Evolutionary conservation across 2,797 vertebrate genomes (phyloP).

Genomic region (Melanotaenia maccullochi): DNA sequence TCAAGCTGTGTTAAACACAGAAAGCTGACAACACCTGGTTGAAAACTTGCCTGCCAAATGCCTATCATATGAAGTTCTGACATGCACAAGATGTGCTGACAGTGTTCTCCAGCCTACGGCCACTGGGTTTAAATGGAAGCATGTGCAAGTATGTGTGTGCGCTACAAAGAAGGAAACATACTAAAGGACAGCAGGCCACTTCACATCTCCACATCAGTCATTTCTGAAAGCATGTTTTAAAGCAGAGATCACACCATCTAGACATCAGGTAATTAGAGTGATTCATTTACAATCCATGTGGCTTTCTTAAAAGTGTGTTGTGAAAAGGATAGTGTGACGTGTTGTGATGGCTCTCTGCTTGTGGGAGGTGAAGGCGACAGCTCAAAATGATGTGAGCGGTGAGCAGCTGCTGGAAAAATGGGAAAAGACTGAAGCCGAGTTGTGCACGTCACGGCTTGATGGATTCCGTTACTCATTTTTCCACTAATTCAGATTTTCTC

Average conservation of each 20-base stretch:
- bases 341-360: conserved; percentile 68
- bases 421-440: conserved; percentile 20
- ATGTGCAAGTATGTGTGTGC: neutral
- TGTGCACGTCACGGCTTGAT: conserved; percentile 26
- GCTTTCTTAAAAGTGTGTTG: conserved; percentile 51
- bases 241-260: conserved; percentile 27
- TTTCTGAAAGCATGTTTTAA: conserved; percentile 41
- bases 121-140: neutral
- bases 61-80: conserved; percentile 2
- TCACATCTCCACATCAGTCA: conserved; percentile 23
- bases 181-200: neutral
- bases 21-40: conserved; percentile 33
- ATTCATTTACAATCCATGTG: conserved; percentile 52
- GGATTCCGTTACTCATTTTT: conserved; percentile 41
- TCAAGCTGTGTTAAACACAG: conserved; percentile 53
- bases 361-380: conserved; percentile 19
- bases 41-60: conserved; percentile 4
- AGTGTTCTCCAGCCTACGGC: conserved; percentile 10
- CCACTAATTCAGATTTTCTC: conserved; percentile 38
- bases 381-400: conserved; percentile 42
- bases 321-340: conserved; percentile 61
- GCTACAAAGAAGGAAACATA: neutral
- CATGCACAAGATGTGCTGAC: neutral
- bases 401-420: conserved; percentile 31
- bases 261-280: conserved; percentile 53